Conservation (phyloP, 2,888 invertebrate species). For the Cyclophora punctaria region DNA sequence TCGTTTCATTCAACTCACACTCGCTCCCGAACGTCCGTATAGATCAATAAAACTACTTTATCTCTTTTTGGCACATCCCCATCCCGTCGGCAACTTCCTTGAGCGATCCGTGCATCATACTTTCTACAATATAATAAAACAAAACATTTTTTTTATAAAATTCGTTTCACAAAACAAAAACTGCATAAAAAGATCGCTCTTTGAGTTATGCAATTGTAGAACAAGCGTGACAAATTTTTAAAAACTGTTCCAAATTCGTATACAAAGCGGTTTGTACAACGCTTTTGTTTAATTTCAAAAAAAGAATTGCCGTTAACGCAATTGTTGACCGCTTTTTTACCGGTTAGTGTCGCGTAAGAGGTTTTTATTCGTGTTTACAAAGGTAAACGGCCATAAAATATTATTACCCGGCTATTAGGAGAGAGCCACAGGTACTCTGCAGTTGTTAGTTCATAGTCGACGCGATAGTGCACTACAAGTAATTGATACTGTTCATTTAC, state of each 20-base stretch:
- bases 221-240: slow-evolving; percentile 32
- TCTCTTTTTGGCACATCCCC: slow-evolving; percentile 77
- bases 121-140: slow-evolving; percentile 27
- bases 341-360: slow-evolving; percentile 42
- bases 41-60: slow-evolving; percentile 78
- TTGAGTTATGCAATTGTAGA: slow-evolving; percentile 17
- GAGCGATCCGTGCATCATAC: slow-evolving; percentile 54
- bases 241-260: slow-evolving; percentile 32
- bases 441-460: slow-evolving; percentile 52
- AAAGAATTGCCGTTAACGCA: slow-evolving; percentile 46
- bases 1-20: slow-evolving; percentile 76
- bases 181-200: slow-evolving; percentile 13
- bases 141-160: slow-evolving; percentile 13
- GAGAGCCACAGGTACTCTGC: slow-evolving; percentile 64
- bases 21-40: slow-evolving; percentile 73
- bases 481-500: slow-evolving; percentile 60
- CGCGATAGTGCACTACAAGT: slow-evolving; percentile 49
- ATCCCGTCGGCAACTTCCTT: slow-evolving; percentile 68
- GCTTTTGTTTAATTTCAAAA: slow-evolving; percentile 39
- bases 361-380: slow-evolving; percentile 65
- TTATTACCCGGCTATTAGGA: slow-evolving; percentile 63
- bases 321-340: slow-evolving; percentile 56
- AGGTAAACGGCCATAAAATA: slow-evolving; percentile 69
- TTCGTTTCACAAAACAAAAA: slow-evolving; percentile 4
- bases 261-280: slow-evolving; percentile 24